A percentile compares a stretch with the other conserved stretches of the same genome.
Evolutionary conservation across 30 jellyfish, hydroid and myxozoan species (phyloP).

Genomic region (Clytia hemisphaerica): DNA sequence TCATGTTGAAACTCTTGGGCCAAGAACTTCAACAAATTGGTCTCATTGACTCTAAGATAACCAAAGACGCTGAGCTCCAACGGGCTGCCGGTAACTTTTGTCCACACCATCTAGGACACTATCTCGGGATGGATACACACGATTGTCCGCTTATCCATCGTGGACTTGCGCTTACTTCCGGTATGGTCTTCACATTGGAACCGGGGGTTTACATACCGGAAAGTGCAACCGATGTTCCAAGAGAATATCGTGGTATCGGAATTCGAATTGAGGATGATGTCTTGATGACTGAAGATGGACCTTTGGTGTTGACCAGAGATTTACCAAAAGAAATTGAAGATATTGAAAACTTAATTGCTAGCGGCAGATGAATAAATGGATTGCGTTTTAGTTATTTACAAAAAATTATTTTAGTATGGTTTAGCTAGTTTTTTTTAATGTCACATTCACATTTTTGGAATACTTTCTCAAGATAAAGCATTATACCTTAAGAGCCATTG

Average conservation of each 20-base stretch:
- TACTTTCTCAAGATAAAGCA: too few species aligned
- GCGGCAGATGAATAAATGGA: too few species aligned
- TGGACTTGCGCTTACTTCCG: slow-evolving; percentile 77
- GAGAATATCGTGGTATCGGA: slow-evolving; percentile 93
- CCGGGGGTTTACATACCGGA: slow-evolving; percentile 87
- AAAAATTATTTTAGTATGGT: too few species aligned
- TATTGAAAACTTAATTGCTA: slow-evolving; percentile 61
- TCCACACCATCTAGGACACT: slow-evolving; percentile 97
- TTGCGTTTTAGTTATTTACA: too few species aligned
- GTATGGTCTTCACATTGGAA: slow-evolving; percentile 84
- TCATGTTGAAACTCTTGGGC: slow-evolving; percentile 58
- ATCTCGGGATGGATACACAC: slow-evolving; percentile 98
- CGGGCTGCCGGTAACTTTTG: slow-evolving; percentile 57
- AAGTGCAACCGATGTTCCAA: slow-evolving; percentile 40
- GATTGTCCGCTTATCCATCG: slow-evolving; percentile 80
- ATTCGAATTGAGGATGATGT: slow-evolving; percentile 93
- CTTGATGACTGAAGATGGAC: slow-evolving; percentile 68
- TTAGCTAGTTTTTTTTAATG: too few species aligned
- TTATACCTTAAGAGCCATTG: too few species aligned
- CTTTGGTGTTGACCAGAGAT: slow-evolving; percentile 46
- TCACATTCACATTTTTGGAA: too few species aligned
- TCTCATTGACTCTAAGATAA: too few species aligned
- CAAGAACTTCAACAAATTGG: slow-evolving; percentile 74
- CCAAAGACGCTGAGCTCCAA: too few species aligned
- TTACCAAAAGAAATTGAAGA: slow-evolving; percentile 72